Evolutionary conservation across 2,797 vertebrate species (phyloP).

Genomic region (Xerus rutilus): DNA sequence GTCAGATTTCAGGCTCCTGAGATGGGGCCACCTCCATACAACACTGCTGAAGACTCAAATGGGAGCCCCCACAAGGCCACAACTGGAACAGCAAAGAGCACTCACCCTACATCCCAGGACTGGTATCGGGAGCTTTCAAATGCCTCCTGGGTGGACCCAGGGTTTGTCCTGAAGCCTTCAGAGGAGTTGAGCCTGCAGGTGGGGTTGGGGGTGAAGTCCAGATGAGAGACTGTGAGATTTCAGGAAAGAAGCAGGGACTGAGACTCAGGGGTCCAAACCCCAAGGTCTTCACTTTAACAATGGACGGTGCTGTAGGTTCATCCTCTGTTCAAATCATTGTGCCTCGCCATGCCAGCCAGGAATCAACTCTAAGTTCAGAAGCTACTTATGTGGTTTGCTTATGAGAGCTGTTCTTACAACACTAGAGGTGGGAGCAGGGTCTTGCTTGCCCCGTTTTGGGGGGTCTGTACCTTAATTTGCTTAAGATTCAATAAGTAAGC

Average conservation of each 20-base stretch:
- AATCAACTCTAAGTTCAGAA: background rate
- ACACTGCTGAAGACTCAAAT: background rate
- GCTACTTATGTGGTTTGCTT: rapidly evolving
- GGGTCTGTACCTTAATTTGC: background rate
- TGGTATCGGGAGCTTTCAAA: background rate
- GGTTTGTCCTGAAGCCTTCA: background rate
- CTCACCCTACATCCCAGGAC: background rate
- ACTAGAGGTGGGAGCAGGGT: background rate
- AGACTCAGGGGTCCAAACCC: background rate
- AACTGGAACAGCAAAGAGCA: background rate
- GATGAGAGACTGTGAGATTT: background rate
- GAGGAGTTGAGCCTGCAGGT: background rate
- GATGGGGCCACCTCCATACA: too few relatives aligned
- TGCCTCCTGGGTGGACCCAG: too few relatives aligned
- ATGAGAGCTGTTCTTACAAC: background rate
- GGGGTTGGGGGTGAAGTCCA: background rate
- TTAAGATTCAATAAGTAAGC: background rate
- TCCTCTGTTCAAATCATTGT: background rate
- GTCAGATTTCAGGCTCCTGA: background rate
- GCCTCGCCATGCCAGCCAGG: background rate
- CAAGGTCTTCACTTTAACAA: background rate
- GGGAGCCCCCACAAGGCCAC: background rate
- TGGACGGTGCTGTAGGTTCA: rapidly evolving
- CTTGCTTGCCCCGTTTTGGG: background rate
- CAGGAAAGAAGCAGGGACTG: background rate